Conservation (phyloP, 2,797 vertebrate species). For the Xiphorhynchus erythropygius region DNA sequence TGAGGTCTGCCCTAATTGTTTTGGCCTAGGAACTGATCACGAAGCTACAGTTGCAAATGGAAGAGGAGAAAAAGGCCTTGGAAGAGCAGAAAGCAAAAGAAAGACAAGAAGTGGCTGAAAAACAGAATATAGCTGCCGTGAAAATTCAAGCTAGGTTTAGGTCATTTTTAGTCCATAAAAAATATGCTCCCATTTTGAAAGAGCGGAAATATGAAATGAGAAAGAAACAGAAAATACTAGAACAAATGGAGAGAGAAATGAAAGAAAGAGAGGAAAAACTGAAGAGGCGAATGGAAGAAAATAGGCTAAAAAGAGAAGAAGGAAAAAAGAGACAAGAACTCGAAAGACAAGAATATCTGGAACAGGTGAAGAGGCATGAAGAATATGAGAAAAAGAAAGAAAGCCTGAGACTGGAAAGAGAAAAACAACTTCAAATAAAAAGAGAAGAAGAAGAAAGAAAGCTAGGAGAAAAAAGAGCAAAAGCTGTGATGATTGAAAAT, state of each 20-base stretch:
- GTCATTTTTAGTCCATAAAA: slow-evolving; percentile 65
- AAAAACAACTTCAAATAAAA: slow-evolving; percentile 43
- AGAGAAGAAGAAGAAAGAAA: slow-evolving; percentile 17
- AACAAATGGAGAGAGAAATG: slow-evolving; percentile 57
- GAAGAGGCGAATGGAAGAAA: slow-evolving; percentile 54
- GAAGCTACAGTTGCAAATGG: slow-evolving; percentile 79
- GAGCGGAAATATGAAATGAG: slow-evolving; percentile 53
- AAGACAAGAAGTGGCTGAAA: slow-evolving; percentile 52
- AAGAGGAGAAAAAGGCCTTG: slow-evolving; percentile 76
- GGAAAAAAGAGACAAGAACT: slow-evolving; percentile 38
- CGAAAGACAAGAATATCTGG: slow-evolving; percentile 56
- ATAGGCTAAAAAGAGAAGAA: slow-evolving; percentile 51
- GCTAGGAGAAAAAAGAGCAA: neutral
- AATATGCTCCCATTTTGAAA: slow-evolving; percentile 66
- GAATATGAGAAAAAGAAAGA: slow-evolving; percentile 77
- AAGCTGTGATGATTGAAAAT: neutral
- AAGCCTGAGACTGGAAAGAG: slow-evolving; percentile 63
- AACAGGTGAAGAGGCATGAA: slow-evolving; percentile 45
- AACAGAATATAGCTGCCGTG: slow-evolving; percentile 70
- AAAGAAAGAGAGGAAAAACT: slow-evolving; percentile 73
- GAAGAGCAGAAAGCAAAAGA: slow-evolving; percentile 76
- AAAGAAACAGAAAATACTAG: slow-evolving; percentile 26
- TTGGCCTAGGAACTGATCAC: slow-evolving; percentile 80
- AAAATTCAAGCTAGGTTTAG: slow-evolving; percentile 80
- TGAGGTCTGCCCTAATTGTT: neutral